Base-by-base conservation (phyloP, 2,797 vertebrate genomes). In the Rhadinocentrus ornatus region DNA sequence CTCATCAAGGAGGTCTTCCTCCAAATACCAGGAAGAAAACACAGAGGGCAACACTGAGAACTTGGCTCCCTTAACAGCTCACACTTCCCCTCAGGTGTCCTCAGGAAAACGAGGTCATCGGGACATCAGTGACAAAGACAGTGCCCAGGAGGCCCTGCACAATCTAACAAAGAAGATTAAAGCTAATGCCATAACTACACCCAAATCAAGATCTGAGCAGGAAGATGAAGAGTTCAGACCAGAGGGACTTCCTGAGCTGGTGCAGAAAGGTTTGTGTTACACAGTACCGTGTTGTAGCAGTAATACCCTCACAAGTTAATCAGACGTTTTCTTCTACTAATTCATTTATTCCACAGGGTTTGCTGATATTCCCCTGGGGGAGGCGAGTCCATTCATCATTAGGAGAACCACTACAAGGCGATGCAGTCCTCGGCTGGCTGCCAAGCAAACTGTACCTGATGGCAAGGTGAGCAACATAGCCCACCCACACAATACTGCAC, bases 231-330 rank as follows among this genome's bases (percentile, higher is more conserved):
- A 93, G 6, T 90, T 86, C 72, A 92, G 91, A 70, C 94, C 93
- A 1, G 96, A 96, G 75, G 96, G 95, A 15, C 94, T 97, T 79
- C 96, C 96, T 56, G 95, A 96, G 67, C 87, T 95, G 69, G 96
- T 96, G 39, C 93, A 93, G 81, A 97, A 88, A 95, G 96, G 96
- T 97, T 85, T 41, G 82, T 71, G 0, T 12, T 29, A 1, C 2
- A 54, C 27, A 3, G 22, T 18, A 54, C 18, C 52, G 15, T 16
- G 13, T 16, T 54, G 26, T 29, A 29, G 26, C 52, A 26, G 26
- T 3, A 27, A 52, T 3, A n/a, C 6, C 3, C 3, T 22, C 2
- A 10, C 20, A 12, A 26, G 50, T 52, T 18, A 7, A 18, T 29
- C 15, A 15, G 6, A 0, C 1, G 15, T 18, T 29, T 29, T 18